Evolutionary conservation across 2,113 vertebrate genomes (phyloP), one percentile per base, ranked within the genome.

Genomic region (Barbus barbus): DNA sequence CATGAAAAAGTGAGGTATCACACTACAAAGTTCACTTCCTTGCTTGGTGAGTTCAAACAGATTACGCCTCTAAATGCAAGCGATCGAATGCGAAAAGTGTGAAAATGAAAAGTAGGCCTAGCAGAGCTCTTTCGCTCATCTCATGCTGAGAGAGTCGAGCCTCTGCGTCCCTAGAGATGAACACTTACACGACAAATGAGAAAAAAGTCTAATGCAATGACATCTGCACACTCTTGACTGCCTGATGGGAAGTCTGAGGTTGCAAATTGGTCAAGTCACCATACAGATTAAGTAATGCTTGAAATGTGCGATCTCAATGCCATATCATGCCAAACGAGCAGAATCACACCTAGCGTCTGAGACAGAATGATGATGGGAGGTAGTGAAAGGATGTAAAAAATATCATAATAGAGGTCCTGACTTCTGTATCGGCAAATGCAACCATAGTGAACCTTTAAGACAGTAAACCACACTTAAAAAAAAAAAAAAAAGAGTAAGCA

Each of bases 231-330:
- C 7, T 33, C 65, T 71, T 82, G 63, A 53, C 65, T 56, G 28
- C 26, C 65, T 51, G 31, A 71, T 71, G 31, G 65, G 38, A 71
- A 71, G 11, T 51, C 46, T 56, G 65, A 56, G 24, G 63, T 72
- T 24, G 44, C 26, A 71, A 82, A 71, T 82, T 38, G 65, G 65
- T 13, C 44, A 18, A 53, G 65, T 71, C 80, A 56, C 22, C 14
- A 26, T 81, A 18, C 63, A 36, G 41, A 81, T 71, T n/a, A 71
- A 82, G 46, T 33, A 80, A 80, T n/a, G 41, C 28, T 56, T 82
- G 12, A 82, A 31, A 82, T 1, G 44, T 71, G 78, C 3, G 7
- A 80, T 80, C 16, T 46, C n/a, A 46, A 28, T 75, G 44, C 22
- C 24, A 51, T 28, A 75, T 74, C 44, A 51, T 51, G 46, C 44